Conservation (phyloP, 1,140 invertebrate species). For the Cydia amplana region DNA sequence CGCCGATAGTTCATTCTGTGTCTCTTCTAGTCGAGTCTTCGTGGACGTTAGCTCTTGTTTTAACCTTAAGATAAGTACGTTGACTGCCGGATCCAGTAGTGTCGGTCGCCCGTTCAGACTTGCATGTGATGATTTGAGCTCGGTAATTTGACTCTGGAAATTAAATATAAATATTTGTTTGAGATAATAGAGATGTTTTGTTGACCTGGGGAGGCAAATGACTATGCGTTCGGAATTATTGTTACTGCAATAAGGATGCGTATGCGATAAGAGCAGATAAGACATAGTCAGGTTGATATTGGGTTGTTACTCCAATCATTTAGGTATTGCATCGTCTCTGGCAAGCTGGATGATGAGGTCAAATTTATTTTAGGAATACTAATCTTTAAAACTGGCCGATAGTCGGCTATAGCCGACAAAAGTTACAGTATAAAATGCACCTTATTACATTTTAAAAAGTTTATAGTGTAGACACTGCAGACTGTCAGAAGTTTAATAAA, state of each 20-base stretch:
- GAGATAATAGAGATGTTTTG: constrained; percentile 12
- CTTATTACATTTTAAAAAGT: too few species aligned
- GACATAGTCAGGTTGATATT: background rate
- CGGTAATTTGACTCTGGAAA: constrained; percentile 93
- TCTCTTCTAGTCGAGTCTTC: constrained; percentile 96
- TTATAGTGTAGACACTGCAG: too few species aligned
- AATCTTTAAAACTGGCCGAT: too few species aligned
- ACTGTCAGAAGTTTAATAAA: too few species aligned
- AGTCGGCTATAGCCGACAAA: too few species aligned
- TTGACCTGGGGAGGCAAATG: background rate
- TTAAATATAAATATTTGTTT: constrained; percentile 22
- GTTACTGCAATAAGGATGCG: background rate
- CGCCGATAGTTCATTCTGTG: constrained; percentile 97
- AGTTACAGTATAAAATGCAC: too few species aligned
- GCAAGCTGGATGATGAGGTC: background rate
- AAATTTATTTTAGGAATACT: too few species aligned
- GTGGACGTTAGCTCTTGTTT: constrained; percentile 94
- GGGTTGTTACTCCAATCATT: background rate
- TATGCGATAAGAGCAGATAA: background rate
- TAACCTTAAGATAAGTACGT: constrained; percentile 95
- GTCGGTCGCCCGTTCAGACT: constrained; percentile 87
- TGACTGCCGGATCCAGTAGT: constrained; percentile 96
- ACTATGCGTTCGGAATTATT: background rate
- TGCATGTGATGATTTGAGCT: constrained; percentile 91
- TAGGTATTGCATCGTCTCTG: background rate